Evolutionary conservation across 1,140 invertebrate genomes (phyloP), one percentile per base, ranked within the genome.

Genomic region (Gonatopus flavifemur): DNA sequence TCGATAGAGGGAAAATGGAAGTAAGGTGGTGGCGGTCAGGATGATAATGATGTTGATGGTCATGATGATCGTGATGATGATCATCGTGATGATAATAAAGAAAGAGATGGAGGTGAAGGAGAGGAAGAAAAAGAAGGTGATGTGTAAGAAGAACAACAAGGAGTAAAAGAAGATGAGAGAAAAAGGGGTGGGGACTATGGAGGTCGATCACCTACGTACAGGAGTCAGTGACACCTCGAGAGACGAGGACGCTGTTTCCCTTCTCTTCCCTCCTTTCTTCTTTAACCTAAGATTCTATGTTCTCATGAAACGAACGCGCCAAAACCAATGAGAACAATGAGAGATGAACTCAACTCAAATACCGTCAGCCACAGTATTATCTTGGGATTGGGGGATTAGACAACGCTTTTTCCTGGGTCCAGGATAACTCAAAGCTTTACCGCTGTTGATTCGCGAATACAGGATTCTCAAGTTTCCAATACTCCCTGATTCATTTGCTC

Each of bases 141-240:
- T 5, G 18, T n/a, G 12, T 21, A 33, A 39, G 37, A 20, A 50
- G 33, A 40, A 48, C 38, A 52, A 46, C 50, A 55, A 37, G 42
- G 37, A 28, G 49, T 25, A 37, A 31, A 35, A 20, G 24, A 35
- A 30, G 43, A 28, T 41, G 50, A 40, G 45, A 50, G 35, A 44
- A 39, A 39, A 56, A 52, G 25, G 52, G 55, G 70, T 62, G 65
- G 69, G 60, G 64, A 64, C 61, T 64, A 69, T 67, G 59, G 74
- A 77, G 76, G 76, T 78, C 76, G 75, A 78, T 78, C 76, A 78
- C 76, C 76, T 76, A 77, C 67, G 74, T 62, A 68, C 72, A 58
- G 70, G 69, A 77, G 76, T 78, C 76, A 78, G 76, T 78, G 76
- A 78, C 76, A 78, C 74, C 72, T 67, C 62, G 57, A 59, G n/a